Base-by-base conservation (phyloP, 2,888 invertebrate species). In the Hesperia comma region DNA sequence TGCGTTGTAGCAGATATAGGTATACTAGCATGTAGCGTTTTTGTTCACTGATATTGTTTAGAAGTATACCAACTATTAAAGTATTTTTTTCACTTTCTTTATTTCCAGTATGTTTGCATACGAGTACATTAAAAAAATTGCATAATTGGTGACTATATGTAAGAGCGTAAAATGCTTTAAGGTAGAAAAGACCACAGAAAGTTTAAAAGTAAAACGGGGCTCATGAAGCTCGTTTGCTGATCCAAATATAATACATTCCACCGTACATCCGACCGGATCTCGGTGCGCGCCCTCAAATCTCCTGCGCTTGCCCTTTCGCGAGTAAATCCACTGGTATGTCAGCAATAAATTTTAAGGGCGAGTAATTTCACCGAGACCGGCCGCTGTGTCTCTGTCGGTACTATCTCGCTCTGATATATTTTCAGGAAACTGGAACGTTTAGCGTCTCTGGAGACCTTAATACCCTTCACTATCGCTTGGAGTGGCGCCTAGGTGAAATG, bases 261-360 rank as follows among this genome's bases (percentile, higher is more conserved):
- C n/a, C 41, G 56, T 55, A 57, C 37, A 56, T 63, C 63, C 63
- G 37, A 46, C 37, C 26, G 49, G 57, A 49, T 63, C 57, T 63
- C 40, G 56, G 51, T 51, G 51, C 37, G 56, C 40, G 49, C 49
- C 40, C 63, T 51, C 57, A 63, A 63, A 61, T 61, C 60, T 60
- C 63, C 49, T 57, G 63, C 51, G 51, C 57, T 63, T 55, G 49
- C 32, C 55, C 53, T 43, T 37, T 54, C 58, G 64, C 57, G 58
- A 64, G 63, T 64, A 64, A 64, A 64, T 64, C 64, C 64, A 58
- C 57, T 63, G 51, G 64, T 64, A 64, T 53, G 64, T 58, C 26
- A 58, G 64, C 64, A 58, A 64, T 64, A 64, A 64, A 64, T 64
- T 64, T 58, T 58, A 58, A 64, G 53, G 64, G 58, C 58, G 58